phyloP scores from a whole-genome alignment of 2,888 invertebrate genomes.

The Zhengitettix transpicula region DNA sequence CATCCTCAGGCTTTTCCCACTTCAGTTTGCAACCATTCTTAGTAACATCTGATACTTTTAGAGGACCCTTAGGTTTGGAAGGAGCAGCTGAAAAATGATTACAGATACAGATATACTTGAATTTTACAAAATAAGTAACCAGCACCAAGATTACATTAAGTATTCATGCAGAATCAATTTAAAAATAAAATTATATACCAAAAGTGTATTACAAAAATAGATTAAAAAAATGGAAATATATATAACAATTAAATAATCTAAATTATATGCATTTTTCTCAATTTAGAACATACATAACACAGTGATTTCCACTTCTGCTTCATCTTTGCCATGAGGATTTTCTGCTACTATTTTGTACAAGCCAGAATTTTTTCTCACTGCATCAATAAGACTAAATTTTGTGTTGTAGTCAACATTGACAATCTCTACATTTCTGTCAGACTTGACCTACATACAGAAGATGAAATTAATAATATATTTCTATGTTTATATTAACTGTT shows the following conservation, averaged over 20 bases:
- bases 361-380: slow-evolving; percentile 71
- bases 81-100: slow-evolving; percentile 43
- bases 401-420: slow-evolving; percentile 82
- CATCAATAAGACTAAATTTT: slow-evolving; percentile 63
- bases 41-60: slow-evolving; percentile 75
- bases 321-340: slow-evolving; percentile 82
- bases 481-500: too few relatives aligned
- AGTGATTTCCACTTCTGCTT: slow-evolving; percentile 85
- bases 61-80: slow-evolving; percentile 72
- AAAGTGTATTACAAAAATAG: too few relatives aligned
- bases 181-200: too few relatives aligned
- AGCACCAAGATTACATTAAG: too few relatives aligned
- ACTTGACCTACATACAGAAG: slow-evolving; percentile 30
- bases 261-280: background rate
- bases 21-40: slow-evolving; percentile 78
- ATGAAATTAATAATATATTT: too few relatives aligned
- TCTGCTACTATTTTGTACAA: slow-evolving; percentile 78
- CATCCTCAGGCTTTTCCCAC: slow-evolving; percentile 90
- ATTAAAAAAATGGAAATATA: background rate
- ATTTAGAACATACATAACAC: slow-evolving; percentile 42
- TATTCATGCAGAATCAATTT: too few relatives aligned
- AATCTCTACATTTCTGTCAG: slow-evolving; percentile 54
- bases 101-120: too few relatives aligned
- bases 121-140: too few relatives aligned
- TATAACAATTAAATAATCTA: background rate